Conservation (phyloP, 2,113 vertebrate species). For the Phylloscopus trochilus region DNA sequence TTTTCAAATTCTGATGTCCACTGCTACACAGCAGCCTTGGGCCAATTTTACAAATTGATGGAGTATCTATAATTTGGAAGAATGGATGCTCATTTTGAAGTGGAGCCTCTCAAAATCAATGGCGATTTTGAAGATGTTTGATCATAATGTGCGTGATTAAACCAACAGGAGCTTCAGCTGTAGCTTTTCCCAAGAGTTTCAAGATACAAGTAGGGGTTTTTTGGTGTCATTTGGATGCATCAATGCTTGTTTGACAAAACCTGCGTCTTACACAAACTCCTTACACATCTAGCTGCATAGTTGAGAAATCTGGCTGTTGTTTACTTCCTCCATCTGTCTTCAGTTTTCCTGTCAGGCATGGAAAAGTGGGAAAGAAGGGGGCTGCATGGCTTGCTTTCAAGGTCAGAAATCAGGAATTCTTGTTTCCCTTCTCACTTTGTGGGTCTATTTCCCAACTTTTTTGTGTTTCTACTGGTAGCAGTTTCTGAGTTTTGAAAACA, state of each 20-base stretch:
- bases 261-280: not conserved
- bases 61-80: not conserved
- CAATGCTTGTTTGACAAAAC: not conserved
- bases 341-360: not conserved
- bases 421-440: not conserved
- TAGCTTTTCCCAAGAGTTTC: not conserved
- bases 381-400: not conserved
- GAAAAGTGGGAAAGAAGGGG: not conserved
- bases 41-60: not conserved
- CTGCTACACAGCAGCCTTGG: not conserved
- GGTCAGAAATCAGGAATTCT: not conserved
- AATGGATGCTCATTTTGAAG: not conserved
- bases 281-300: not conserved
- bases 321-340: not conserved
- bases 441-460: not conserved
- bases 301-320: not conserved
- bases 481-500: not conserved
- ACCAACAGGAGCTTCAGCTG: not conserved
- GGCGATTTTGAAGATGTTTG: not conserved
- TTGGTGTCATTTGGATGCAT: not conserved
- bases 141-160: not conserved
- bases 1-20: not conserved
- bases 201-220: not conserved
- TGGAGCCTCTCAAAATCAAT: not conserved
- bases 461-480: not conserved